Percentiles rank a stretch among this genome's conserved stretches.
phyloP scores from a whole-genome alignment of 64 coral and sea anemone genomes.

The Astreopora myriophthalma region DNA sequence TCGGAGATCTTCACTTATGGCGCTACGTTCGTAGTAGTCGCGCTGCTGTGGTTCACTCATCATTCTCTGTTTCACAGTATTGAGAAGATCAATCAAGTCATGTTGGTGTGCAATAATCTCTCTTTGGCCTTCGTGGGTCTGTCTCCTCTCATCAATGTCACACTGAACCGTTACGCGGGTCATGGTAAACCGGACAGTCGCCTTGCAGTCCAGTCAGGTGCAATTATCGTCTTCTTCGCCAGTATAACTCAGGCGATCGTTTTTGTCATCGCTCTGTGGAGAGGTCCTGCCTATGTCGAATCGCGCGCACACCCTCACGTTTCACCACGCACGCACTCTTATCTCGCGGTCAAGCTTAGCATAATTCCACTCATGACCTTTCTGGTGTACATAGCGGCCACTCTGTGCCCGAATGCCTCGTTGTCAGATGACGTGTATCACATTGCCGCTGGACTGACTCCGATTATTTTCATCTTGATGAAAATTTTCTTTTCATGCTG shows the following conservation, averaged over 20 bases:
- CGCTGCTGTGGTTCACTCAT: slow-evolving; percentile 93
- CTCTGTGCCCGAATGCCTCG: slow-evolving; percentile 33
- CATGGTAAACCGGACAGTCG: slow-evolving; percentile 56
- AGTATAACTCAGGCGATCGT: slow-evolving; percentile 76
- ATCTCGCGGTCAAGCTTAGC: slow-evolving; percentile 75
- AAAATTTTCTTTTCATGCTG: slow-evolving; percentile 59
- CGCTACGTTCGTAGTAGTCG: slow-evolving; percentile 90
- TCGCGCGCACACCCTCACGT: slow-evolving; percentile 55
- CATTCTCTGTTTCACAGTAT: slow-evolving; percentile 94
- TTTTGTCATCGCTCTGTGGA: slow-evolving; percentile 76
- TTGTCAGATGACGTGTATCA: slow-evolving; percentile 69
- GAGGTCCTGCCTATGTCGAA: slow-evolving; percentile 59
- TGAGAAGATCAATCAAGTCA: slow-evolving; percentile 89
- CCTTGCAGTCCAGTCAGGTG: slow-evolving; percentile 76
- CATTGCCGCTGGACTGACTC: slow-evolving; percentile 73
- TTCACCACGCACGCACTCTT: slow-evolving; percentile 79
- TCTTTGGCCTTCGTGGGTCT: slow-evolving; percentile 90
- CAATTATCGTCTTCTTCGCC: slow-evolving; percentile 76
- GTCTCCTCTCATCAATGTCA: slow-evolving; percentile 73
- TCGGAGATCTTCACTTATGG: slow-evolving; percentile 82
- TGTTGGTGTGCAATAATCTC: slow-evolving; percentile 92
- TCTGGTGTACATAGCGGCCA: slow-evolving; percentile 50
- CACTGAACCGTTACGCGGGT: slow-evolving; percentile 79
- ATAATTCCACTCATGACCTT: slow-evolving; percentile 83
- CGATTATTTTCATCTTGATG: slow-evolving; percentile 83